These are phyloP conservation scores for Calyptommatus sinebrachiatus DNA, from an alignment of 2,113 vertebrate species.

Conservation along the genomic window DNA sequence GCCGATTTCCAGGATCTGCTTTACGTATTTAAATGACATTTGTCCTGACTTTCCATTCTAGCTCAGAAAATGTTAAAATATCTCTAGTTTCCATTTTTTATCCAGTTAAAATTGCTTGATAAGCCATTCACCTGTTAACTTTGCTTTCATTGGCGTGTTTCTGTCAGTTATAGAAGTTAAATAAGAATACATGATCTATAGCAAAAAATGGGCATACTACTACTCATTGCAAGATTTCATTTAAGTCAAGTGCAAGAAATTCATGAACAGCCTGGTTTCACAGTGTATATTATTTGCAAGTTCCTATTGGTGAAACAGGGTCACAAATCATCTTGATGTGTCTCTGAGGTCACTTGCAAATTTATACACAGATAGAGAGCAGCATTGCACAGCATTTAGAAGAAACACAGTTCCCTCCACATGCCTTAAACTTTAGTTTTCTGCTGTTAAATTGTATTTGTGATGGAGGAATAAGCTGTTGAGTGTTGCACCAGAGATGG, in stretches of 20 bases:
- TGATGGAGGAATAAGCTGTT: constrained; percentile 63
- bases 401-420: constrained; percentile 39
- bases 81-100: neutral
- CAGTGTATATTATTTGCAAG: constrained; percentile 8
- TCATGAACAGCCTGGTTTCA: neutral
- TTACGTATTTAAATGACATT: neutral
- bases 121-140: neutral
- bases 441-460: constrained; percentile 60
- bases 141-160: neutral
- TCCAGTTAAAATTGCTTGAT: neutral
- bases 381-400: constrained; percentile 41
- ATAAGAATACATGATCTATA: neutral
- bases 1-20: too few species aligned
- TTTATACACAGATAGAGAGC: constrained; percentile 53
- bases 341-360: constrained; percentile 43
- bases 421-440: constrained; percentile 58
- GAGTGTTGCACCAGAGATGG: constrained; percentile 60
- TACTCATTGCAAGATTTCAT: too few species aligned
- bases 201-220: too few species aligned
- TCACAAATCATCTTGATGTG: constrained; percentile 40
- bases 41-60: neutral
- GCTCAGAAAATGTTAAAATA: neutral
- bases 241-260: neutral
- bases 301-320: constrained; percentile 42
- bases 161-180: neutral